A percentile compares a stretch with the other conserved stretches of the same genome.
These are phyloP conservation scores for Acanthopleura granulata DNA, from an alignment of 2,888 invertebrate species.

Conservation along the genomic window DNA sequence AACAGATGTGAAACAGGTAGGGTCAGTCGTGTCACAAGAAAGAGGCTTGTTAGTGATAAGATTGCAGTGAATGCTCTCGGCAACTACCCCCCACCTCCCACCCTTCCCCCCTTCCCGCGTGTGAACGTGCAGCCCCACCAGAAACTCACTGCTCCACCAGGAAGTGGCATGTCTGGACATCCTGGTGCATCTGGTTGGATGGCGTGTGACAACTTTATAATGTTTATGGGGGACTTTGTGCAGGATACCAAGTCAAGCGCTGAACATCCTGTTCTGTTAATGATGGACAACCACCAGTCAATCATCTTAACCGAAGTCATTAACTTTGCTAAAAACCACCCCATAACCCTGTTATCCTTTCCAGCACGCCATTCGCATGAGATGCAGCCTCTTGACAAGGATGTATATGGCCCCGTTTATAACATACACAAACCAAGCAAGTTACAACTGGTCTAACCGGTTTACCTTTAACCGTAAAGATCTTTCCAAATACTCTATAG, in stretches of 20 bases:
- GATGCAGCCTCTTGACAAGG: constrained; percentile 25
- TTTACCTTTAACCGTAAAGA: background rate
- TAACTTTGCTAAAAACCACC: constrained; percentile 11
- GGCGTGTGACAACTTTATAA: constrained; percentile 18
- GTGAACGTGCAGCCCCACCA: constrained; percentile 16
- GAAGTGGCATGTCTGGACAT: constrained; percentile 19
- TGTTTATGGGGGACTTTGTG: constrained; percentile 21
- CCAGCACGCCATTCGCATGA: constrained; percentile 25
- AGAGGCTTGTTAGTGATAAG: constrained; percentile 24
- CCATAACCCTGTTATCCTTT: constrained; percentile 16
- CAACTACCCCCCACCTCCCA: constrained; percentile 25
- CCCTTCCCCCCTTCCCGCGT: constrained; percentile 29
- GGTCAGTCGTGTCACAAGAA: constrained; percentile 22
- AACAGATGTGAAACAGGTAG: constrained; percentile 13
- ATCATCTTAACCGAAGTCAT: background rate
- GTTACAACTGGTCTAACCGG: background rate
- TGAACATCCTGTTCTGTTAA: constrained; percentile 12
- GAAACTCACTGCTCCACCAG: constrained; percentile 20
- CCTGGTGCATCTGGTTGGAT: constrained; percentile 28
- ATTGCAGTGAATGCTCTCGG: constrained; percentile 25
- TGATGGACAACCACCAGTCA: constrained; percentile 19
- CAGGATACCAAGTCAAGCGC: background rate
- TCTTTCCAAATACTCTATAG: background rate
- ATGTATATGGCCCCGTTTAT: constrained; percentile 23
- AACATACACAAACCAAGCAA: background rate